Percentiles rank a stretch among this genome's conserved stretches.
These are phyloP conservation scores for Drosophila subsilvestris DNA, from an alignment of 2,888 invertebrate species.

Conservation along the genomic window DNA sequence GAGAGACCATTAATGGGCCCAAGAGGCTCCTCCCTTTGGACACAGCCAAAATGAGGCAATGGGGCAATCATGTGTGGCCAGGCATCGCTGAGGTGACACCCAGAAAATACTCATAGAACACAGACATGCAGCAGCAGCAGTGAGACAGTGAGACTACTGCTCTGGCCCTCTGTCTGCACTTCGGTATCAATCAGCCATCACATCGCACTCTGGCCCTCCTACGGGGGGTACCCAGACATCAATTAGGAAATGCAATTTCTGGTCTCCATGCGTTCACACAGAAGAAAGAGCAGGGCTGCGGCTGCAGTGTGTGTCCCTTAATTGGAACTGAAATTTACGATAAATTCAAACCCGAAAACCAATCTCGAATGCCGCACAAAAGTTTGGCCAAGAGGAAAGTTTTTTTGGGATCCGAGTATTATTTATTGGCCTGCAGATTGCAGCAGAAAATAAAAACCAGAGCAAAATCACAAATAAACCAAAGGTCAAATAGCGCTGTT, in stretches of 20 bases:
- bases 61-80: slow-evolving; percentile 41
- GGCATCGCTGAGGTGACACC: slow-evolving; percentile 32
- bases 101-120: slow-evolving; percentile 24
- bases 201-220: slow-evolving; percentile 18
- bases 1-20: slow-evolving; percentile 40
- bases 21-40: slow-evolving; percentile 23
- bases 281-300: slow-evolving; percentile 8
- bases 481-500: not conserved
- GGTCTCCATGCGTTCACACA: slow-evolving; percentile 44
- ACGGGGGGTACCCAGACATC: slow-evolving; percentile 20
- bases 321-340: slow-evolving; percentile 33
- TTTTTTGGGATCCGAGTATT: slow-evolving; percentile 17
- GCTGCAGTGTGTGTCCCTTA: slow-evolving; percentile 3
- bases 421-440: slow-evolving; percentile 26
- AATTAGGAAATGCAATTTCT: slow-evolving; percentile 71
- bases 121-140: not conserved
- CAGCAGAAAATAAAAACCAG: slow-evolving; percentile 27
- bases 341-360: slow-evolving; percentile 34
- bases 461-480: not conserved
- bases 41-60: slow-evolving; percentile 9
- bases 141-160: too few species aligned
- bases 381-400: slow-evolving; percentile 24
- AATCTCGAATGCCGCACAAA: slow-evolving; percentile 31
- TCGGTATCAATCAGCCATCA: slow-evolving; percentile 41
- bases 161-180: slow-evolving; percentile 23